Conservation (phyloP, 2,797 vertebrate species). For the Gymnothorax reevesii region DNA sequence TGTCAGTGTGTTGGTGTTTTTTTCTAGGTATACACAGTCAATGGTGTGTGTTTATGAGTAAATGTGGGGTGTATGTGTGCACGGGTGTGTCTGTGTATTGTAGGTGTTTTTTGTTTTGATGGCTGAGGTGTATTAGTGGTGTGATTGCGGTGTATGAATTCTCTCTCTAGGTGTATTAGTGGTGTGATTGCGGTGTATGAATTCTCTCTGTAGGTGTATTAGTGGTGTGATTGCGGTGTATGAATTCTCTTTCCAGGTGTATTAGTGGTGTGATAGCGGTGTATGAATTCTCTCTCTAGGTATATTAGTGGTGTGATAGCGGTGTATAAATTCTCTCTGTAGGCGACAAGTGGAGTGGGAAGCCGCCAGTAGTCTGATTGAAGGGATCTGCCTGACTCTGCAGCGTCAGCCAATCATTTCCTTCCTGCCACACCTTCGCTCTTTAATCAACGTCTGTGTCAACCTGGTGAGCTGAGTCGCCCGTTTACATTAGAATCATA, state of each 20-base stretch:
- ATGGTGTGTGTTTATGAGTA: conserved; percentile 56
- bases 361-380: conserved; percentile 98
- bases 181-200: not conserved
- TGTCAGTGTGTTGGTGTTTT: conserved; percentile 3
- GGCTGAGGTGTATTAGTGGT: conserved; percentile 49
- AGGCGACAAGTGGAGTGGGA: conserved; percentile 99
- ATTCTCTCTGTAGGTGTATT: not conserved
- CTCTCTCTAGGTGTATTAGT: not conserved
- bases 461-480: conserved; percentile 83
- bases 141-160: too few relatives aligned
- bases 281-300: conserved; percentile 14
- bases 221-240: not conserved
- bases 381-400: conserved; percentile 98
- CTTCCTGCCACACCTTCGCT: conserved; percentile 97
- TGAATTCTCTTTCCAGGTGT: not conserved
- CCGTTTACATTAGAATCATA: too few relatives aligned
- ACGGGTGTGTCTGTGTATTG: conserved; percentile 20
- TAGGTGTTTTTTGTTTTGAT: conserved; percentile 25
- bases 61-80: conserved; percentile 36
- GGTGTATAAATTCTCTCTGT: conserved; percentile 55
- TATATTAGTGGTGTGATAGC: not conserved
- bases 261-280: not conserved
- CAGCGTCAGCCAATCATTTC: conserved; percentile 99
- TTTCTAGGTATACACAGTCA: conserved; percentile 37
- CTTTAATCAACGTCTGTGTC: conserved; percentile 98